These are phyloP conservation scores for Polypterus bichir DNA, from an alignment of 2,113 vertebrate genomes.

Conservation along the genomic window DNA sequence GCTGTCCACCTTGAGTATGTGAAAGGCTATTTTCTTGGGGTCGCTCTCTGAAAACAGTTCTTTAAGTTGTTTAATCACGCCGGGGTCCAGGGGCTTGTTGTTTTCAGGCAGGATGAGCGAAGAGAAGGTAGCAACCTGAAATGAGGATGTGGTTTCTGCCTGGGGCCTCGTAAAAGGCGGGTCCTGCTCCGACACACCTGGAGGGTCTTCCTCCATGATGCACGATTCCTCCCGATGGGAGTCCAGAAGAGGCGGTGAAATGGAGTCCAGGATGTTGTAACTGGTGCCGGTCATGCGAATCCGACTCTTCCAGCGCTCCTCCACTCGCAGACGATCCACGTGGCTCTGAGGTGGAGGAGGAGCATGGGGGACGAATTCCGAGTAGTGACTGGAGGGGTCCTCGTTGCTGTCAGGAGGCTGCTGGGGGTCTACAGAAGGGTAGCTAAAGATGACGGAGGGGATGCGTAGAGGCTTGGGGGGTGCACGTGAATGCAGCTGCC, in stretches of 20 bases:
- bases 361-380: constrained; percentile 51
- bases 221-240: constrained; percentile 18
- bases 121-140: constrained; percentile 42
- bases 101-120: constrained; percentile 58
- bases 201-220: constrained; percentile 12
- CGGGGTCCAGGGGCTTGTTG: constrained; percentile 65
- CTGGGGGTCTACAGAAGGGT: constrained; percentile 19
- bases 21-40: constrained; percentile 45
- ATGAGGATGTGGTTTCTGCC: constrained; percentile 45
- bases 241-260: not conserved
- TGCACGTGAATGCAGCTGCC: constrained; percentile 64
- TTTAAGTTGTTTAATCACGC: constrained; percentile 47
- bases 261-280: constrained; percentile 56
- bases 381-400: constrained; percentile 48
- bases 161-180: constrained; percentile 50
- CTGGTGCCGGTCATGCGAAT: constrained; percentile 60
- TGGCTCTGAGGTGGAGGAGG: constrained; percentile 33
- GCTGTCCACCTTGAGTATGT: constrained; percentile 68
- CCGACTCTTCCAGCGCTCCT: constrained; percentile 59
- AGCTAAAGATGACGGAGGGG: constrained; percentile 44
- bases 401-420: not conserved
- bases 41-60: constrained; percentile 53
- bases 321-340: constrained; percentile 46
- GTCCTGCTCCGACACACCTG: constrained; percentile 18
- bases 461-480: constrained; percentile 61